A percentile compares a stretch with the other conserved stretches of the same genome.
Evolutionary conservation across 2,113 vertebrate species (phyloP).

Genomic region (Australoheros scitulus): DNA sequence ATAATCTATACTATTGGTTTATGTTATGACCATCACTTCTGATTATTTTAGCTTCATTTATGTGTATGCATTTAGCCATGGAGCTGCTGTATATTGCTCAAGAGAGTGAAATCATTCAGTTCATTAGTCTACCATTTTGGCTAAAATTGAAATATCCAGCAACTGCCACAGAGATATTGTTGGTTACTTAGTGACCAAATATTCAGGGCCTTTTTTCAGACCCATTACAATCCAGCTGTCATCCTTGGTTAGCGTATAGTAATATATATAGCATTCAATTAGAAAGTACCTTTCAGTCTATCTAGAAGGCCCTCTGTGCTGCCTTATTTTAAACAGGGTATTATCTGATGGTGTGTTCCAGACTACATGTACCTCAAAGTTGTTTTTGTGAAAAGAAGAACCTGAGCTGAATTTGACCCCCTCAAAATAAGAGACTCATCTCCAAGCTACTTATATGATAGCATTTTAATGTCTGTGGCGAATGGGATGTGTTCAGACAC

Average conservation of each 20-base stretch:
- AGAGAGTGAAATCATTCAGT: neutral
- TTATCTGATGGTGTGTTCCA: neutral
- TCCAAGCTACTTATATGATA: too few species aligned
- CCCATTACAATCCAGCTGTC: fast-evolving
- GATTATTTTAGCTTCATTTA: neutral
- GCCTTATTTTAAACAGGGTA: neutral
- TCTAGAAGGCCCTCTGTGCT: neutral
- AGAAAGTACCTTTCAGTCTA: neutral
- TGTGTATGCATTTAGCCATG: neutral
- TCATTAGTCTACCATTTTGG: neutral
- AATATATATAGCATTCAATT: too few species aligned
- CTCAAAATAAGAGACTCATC: neutral
- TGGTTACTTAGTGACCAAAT: neutral
- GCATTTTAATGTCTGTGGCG: neutral
- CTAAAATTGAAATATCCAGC: neutral
- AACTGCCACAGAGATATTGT: neutral
- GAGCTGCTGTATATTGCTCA: neutral
- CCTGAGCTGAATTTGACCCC: neutral
- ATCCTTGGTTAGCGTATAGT: neutral
- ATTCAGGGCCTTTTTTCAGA: too few species aligned
- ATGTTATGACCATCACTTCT: neutral
- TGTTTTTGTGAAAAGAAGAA: neutral
- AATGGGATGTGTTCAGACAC: neutral
- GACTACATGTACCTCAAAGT: neutral
- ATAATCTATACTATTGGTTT: neutral